phyloP scores from a whole-genome alignment of 2,888 invertebrate species.

The Catocala fraxini region DNA sequence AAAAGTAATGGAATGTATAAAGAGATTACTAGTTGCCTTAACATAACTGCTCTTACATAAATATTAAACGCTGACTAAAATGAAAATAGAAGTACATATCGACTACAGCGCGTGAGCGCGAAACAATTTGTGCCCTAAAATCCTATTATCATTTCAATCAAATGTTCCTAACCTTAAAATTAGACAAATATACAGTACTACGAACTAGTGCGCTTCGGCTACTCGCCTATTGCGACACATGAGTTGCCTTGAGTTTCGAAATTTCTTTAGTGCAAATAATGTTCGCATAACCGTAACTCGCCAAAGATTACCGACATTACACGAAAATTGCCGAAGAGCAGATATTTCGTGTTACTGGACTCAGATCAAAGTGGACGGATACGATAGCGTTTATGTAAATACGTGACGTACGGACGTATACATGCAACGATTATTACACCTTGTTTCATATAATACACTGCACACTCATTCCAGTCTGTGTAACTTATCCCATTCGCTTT shows the following conservation, averaged over 20 bases:
- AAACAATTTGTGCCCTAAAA: constrained; percentile 64
- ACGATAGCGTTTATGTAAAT: constrained; percentile 61
- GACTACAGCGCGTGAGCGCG: constrained; percentile 46
- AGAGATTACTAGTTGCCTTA: constrained; percentile 39
- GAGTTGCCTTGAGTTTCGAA: too few relatives aligned
- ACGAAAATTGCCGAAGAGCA: constrained; percentile 5
- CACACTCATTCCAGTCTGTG: constrained; percentile 55
- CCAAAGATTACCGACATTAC: neutral
- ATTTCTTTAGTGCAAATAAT: too few relatives aligned
- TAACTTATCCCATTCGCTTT: constrained; percentile 40
- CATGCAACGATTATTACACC: constrained; percentile 43
- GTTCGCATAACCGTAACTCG: neutral
- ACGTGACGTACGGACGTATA: constrained; percentile 42
- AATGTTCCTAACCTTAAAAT: constrained; percentile 41
- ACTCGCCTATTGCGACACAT: neutral
- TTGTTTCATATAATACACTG: constrained; percentile 55
- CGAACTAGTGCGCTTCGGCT: neutral
- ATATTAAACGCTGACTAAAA: constrained; percentile 74
- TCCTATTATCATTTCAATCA: constrained; percentile 86
- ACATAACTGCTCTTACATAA: constrained; percentile 48
- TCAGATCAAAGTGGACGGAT: constrained; percentile 64
- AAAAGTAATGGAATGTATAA: constrained; percentile 50
- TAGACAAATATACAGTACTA: constrained; percentile 16
- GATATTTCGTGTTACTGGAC: constrained; percentile 16
- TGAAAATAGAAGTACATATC: constrained; percentile 82